Evolutionary conservation across 2,797 vertebrate genomes (phyloP).

Genomic region (Hippocampus kuda): DNA sequence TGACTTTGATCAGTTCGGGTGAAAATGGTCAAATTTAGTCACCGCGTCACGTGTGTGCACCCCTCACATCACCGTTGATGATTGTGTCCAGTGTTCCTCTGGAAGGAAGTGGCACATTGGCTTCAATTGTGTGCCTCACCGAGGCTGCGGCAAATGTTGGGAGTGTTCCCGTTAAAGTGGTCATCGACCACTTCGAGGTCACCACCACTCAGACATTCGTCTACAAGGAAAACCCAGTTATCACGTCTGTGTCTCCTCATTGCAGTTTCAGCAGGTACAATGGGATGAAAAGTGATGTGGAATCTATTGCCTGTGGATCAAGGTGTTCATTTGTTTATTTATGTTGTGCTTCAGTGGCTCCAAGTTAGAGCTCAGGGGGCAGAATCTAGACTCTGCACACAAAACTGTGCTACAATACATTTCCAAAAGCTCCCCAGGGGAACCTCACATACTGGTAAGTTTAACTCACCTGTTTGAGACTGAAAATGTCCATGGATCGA

Average conservation of each 20-base stretch:
- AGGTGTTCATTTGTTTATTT: conserved; percentile 1
- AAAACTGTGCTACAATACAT: conserved; percentile 64
- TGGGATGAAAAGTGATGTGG: background rate
- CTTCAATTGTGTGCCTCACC: conserved; percentile 59
- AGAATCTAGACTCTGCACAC: conserved; percentile 77
- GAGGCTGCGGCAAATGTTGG: conserved; percentile 29
- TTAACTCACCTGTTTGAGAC: background rate
- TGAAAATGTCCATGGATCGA: background rate
- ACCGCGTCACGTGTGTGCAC: background rate
- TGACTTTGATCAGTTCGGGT: too few relatives aligned
- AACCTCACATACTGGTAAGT: conserved; percentile 45
- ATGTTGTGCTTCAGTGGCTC: conserved; percentile 62
- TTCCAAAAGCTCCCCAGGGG: conserved; percentile 17
- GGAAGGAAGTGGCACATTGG: conserved; percentile 31
- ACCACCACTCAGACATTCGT: conserved; percentile 59
- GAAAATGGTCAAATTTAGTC: too few relatives aligned
- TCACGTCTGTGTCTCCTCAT: conserved; percentile 63
- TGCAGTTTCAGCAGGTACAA: conserved; percentile 77
- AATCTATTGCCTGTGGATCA: background rate
- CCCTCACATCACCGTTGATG: too few relatives aligned
- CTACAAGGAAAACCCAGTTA: conserved; percentile 71
- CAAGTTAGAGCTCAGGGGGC: conserved; percentile 70
- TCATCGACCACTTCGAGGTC: conserved; percentile 70
- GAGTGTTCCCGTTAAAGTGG: conserved; percentile 53
- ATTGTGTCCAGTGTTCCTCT: conserved; percentile 34